Evolutionary conservation across 1,140 invertebrate species (phyloP).

Genomic region (Ditylenchus dipsaci): DNA sequence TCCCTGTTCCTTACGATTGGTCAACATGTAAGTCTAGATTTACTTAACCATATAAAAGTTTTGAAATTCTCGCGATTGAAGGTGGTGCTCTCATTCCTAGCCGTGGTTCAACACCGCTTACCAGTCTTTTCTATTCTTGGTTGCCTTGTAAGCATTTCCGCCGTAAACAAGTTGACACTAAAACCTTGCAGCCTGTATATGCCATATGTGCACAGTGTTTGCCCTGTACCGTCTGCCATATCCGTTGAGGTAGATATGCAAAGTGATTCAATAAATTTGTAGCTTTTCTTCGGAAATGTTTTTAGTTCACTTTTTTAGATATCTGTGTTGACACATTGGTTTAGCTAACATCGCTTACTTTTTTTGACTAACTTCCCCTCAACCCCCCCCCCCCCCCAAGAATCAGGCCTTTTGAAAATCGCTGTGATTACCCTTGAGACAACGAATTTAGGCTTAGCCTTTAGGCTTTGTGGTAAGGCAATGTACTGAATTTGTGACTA

Average conservation of each 20-base stretch:
- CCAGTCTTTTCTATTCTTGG: conserved; percentile 56
- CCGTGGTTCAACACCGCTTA: conserved; percentile 40
- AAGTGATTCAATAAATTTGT: too few relatives aligned
- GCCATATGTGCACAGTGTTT: conserved; percentile 52
- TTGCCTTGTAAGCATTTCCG: conserved; percentile 42
- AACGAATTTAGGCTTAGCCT: too few relatives aligned
- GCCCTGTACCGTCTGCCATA: conserved; percentile 43
- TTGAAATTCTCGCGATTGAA: conserved; percentile 23
- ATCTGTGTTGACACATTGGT: too few relatives aligned
- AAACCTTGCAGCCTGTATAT: conserved; percentile 45
- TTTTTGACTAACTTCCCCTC: too few relatives aligned
- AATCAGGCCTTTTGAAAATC: too few relatives aligned
- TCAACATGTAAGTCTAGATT: conserved; percentile 46
- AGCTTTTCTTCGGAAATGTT: too few relatives aligned
- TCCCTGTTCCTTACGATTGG: conserved; percentile 55
- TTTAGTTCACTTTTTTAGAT: too few relatives aligned
- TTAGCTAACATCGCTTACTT: too few relatives aligned
- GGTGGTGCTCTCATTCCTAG: conserved; percentile 51
- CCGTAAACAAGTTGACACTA: background rate
- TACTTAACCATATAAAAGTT: background rate
- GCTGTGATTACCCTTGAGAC: too few relatives aligned
- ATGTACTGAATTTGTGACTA: too few relatives aligned
- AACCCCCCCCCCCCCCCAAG: too few relatives aligned
- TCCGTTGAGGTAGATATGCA: background rate
- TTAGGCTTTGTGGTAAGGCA: too few relatives aligned